A percentile compares a stretch with the other conserved stretches of the same genome.
These are phyloP conservation scores for Dorcus parallelipipedus DNA, from an alignment of 2,888 invertebrate genomes.

Conservation along the genomic window DNA sequence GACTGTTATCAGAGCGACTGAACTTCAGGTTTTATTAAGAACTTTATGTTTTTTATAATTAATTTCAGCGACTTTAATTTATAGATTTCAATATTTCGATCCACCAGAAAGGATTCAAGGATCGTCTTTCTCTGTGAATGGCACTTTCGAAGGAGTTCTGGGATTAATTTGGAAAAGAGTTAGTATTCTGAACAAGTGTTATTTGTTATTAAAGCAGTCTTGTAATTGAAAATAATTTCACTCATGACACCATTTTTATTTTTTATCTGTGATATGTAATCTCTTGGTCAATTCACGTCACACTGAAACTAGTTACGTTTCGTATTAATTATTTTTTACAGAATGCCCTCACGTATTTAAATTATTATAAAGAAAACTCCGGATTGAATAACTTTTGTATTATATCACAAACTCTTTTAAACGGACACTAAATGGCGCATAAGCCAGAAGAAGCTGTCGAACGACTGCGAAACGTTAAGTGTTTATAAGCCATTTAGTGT, in stretches of 20 bases:
- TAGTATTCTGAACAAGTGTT: slow-evolving; percentile 12
- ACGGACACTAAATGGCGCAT: no score
- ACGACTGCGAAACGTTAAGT: no score
- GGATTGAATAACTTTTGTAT: background rate
- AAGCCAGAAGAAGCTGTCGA: no score
- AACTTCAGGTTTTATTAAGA: slow-evolving; percentile 58
- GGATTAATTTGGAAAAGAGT: slow-evolving; percentile 70
- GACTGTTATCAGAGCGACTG: slow-evolving; percentile 61
- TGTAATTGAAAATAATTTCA: no score
- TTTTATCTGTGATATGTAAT: no score
- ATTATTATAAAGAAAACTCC: no score
- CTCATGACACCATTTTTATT: no score
- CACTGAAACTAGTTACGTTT: background rate
- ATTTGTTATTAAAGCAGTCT: no score
- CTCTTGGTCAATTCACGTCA: background rate
- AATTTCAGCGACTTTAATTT: slow-evolving; percentile 11
- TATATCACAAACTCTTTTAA: no score
- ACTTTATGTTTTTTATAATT: background rate
- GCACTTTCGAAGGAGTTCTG: slow-evolving; percentile 68
- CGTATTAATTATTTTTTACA: no score
- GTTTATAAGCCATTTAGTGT: no score
- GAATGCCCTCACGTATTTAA: no score
- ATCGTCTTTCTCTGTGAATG: slow-evolving; percentile 59
- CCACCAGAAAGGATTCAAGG: slow-evolving; percentile 73
- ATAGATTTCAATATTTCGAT: slow-evolving; percentile 66